Evolutionary conservation across 1,140 invertebrate genomes (phyloP).

Genomic region (Drosophila nigromelanica): DNA sequence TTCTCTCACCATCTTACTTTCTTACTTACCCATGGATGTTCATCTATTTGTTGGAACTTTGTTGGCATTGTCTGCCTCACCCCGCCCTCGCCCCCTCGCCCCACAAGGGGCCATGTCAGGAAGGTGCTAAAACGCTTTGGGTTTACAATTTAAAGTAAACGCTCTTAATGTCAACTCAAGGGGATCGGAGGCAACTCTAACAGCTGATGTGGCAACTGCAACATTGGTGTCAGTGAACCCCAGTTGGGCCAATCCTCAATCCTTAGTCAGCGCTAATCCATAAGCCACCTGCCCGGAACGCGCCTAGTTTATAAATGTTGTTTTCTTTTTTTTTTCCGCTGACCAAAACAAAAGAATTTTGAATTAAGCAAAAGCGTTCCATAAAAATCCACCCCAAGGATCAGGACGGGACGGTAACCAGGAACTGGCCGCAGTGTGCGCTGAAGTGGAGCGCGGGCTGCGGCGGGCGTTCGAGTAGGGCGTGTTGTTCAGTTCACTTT

Average conservation of each 20-base stretch:
- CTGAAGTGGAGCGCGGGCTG: conserved; percentile 69
- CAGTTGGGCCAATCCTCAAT: conserved; percentile 32
- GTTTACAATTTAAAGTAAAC: conserved; percentile 57
- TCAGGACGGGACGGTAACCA: conserved; percentile 13
- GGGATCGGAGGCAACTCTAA: background rate
- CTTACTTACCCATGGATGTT: conserved; percentile 13
- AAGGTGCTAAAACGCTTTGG: conserved; percentile 68
- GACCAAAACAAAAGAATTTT: conserved; percentile 74
- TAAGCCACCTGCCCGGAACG: conserved; percentile 64
- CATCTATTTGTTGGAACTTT: conserved; percentile 49
- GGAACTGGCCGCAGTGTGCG: conserved; percentile 48
- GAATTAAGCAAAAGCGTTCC: conserved; percentile 75
- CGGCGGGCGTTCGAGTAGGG: conserved; percentile 8
- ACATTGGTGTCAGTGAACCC: conserved; percentile 60
- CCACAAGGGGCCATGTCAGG: conserved; percentile 18
- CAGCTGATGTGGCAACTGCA: conserved; percentile 45
- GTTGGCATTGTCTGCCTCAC: conserved; percentile 42
- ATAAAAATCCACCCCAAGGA: conserved; percentile 71
- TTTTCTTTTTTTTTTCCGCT: conserved; percentile 24
- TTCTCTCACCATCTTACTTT: conserved; percentile 13
- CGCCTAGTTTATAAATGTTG: conserved; percentile 57
- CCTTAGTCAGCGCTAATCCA: conserved; percentile 54
- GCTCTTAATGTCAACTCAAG: conserved; percentile 48
- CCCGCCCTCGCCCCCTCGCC: background rate
- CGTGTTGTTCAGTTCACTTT: conserved; percentile 19